phyloP scores from a whole-genome alignment of 2,888 invertebrate genomes.

The Aproaerema taeniolella region DNA sequence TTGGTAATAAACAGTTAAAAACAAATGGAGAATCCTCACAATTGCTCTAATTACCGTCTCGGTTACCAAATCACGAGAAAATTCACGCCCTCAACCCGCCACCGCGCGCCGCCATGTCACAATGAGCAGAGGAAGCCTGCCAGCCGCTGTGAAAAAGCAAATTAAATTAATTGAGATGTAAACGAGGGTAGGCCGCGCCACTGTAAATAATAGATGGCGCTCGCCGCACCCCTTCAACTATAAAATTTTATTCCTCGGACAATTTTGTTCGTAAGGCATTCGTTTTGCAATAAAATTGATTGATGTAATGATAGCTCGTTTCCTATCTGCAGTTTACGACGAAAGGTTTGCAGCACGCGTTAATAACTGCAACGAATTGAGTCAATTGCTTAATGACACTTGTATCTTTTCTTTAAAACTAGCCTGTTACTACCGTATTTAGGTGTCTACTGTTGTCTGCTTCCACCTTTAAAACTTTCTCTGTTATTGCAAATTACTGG shows the following conservation, averaged over 20 bases:
- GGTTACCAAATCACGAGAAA: conserved; percentile 72
- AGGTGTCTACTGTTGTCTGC: too few relatives aligned
- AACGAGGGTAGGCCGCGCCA: conserved; percentile 63
- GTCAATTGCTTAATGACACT: too few relatives aligned
- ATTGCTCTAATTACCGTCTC: conserved; percentile 68
- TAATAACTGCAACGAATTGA: neutral
- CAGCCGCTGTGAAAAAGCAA: conserved; percentile 60
- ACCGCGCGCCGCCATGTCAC: conserved; percentile 64
- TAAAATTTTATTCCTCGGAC: conserved; percentile 43
- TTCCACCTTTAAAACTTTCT: too few relatives aligned
- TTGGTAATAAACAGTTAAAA: conserved; percentile 63
- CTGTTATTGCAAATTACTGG: too few relatives aligned
- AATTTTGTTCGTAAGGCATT: conserved; percentile 19
- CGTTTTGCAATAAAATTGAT: conserved; percentile 13
- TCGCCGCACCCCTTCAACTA: conserved; percentile 51
- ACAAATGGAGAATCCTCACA: conserved; percentile 67
- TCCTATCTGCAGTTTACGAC: conserved; percentile 2
- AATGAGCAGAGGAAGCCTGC: conserved; percentile 67
- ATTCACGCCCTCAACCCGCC: conserved; percentile 66
- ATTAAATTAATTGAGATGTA: conserved; percentile 75
- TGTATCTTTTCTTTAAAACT: too few relatives aligned
- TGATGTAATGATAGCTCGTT: conserved; percentile 4
- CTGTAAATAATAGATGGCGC: conserved; percentile 64
- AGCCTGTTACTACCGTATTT: too few relatives aligned
- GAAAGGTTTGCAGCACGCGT: neutral